These are phyloP conservation scores for Harmothoe impar DNA, from an alignment of 2,888 invertebrate species.

Conservation along the genomic window DNA sequence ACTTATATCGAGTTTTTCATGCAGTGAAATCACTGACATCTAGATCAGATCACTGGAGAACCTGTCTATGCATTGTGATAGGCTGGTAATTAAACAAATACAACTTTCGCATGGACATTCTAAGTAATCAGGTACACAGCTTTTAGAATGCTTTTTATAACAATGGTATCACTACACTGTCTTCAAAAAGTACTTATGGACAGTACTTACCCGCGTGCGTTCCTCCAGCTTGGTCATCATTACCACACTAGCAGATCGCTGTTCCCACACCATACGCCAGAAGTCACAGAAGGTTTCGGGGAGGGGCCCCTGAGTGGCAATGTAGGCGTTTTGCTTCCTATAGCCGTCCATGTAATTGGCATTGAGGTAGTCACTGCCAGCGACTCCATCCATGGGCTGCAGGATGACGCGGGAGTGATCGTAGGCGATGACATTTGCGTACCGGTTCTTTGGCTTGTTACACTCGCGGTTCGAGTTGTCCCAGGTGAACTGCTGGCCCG, in stretches of 20 bases:
- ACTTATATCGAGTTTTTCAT: too few relatives aligned
- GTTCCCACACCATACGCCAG: slow-evolving; percentile 99
- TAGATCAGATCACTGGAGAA: too few relatives aligned
- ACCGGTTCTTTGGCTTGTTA: slow-evolving; percentile 99
- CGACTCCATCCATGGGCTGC: slow-evolving; percentile 92
- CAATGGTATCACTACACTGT: too few relatives aligned
- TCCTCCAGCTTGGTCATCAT: slow-evolving; percentile 99
- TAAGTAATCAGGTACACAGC: too few relatives aligned
- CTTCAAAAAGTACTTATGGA: too few relatives aligned
- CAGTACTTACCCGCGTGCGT: slow-evolving; percentile 89
- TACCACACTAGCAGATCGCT: slow-evolving; percentile 95
- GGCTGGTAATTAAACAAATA: too few relatives aligned
- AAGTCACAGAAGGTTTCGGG: slow-evolving; percentile 99
- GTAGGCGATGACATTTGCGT: slow-evolving; percentile 99
- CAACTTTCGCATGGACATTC: too few relatives aligned
- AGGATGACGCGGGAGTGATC: slow-evolving; percentile 98
- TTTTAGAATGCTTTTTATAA: too few relatives aligned
- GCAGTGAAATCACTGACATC: too few relatives aligned
- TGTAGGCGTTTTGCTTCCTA: slow-evolving; percentile 98
- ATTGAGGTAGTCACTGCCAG: slow-evolving; percentile 98
- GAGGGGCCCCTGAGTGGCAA: slow-evolving; percentile 97
- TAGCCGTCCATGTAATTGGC: slow-evolving; percentile 99
- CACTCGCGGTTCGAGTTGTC: slow-evolving; percentile 98
- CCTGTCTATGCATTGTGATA: too few relatives aligned
- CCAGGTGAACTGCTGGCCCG: slow-evolving; percentile 99